phyloP scores from a whole-genome alignment of 2,113 vertebrate genomes.

The Mustela nigripes region DNA sequence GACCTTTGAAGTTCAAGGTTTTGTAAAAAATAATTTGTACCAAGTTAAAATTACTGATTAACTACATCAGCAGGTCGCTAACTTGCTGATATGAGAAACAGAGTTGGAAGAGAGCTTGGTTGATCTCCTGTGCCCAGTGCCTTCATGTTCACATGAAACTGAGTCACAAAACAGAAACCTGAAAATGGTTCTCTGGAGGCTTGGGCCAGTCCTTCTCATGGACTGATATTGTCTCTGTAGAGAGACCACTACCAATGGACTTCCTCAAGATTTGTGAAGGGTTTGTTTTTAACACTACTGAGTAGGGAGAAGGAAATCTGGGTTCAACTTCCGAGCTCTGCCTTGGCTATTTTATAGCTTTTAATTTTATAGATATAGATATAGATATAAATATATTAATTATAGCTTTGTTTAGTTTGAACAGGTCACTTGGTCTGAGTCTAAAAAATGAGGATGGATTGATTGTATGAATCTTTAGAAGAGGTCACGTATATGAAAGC shows the following conservation, averaged over 20 bases:
- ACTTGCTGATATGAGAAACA: neutral
- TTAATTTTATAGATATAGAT: too few species aligned
- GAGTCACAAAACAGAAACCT: neutral
- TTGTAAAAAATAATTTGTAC: neutral
- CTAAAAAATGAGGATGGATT: neutral
- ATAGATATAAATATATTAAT: neutral
- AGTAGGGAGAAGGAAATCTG: neutral
- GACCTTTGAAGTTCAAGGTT: constrained; percentile 32
- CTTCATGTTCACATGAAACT: neutral
- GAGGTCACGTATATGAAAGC: neutral
- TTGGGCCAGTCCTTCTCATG: fast-evolving
- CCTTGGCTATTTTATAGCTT: neutral
- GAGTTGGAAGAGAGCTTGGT: neutral
- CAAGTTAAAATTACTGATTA: constrained; percentile 22
- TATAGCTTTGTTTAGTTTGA: neutral
- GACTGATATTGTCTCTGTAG: neutral
- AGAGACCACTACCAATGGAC: neutral
- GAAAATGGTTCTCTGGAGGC: neutral
- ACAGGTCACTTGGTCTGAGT: neutral
- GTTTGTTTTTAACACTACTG: neutral
- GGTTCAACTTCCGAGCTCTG: neutral
- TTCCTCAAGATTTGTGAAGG: neutral
- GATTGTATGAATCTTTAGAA: neutral
- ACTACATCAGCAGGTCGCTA: neutral
- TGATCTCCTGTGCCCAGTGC: neutral